Conservation (phyloP, 2,797 vertebrate genomes). For the Poeciliopsis paucimaculata region DNA sequence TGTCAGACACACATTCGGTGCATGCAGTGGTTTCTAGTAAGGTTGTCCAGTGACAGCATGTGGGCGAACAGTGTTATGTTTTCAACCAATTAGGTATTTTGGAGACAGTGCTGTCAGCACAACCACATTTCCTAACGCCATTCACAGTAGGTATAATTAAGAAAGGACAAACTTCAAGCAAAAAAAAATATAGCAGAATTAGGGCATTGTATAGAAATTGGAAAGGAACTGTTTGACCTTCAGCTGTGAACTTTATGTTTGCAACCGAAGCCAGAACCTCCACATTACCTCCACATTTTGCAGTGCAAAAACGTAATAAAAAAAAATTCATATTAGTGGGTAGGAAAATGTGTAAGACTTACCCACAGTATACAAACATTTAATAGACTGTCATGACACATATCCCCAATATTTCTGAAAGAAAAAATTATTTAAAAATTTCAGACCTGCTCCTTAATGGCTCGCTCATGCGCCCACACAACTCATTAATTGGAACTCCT, state of each 20-base stretch:
- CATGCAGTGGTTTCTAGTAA: constrained; percentile 15
- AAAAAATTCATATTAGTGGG: background rate
- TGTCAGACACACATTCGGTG: constrained; percentile 17
- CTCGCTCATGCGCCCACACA: constrained; percentile 23
- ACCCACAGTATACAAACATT: constrained; percentile 8
- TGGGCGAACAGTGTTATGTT: constrained; percentile 26
- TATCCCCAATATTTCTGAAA: constrained; percentile 27
- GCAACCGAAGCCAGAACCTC: background rate
- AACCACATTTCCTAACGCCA: constrained; percentile 15
- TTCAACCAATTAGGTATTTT: constrained; percentile 33
- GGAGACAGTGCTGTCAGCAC: constrained; percentile 30
- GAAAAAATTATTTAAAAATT: background rate
- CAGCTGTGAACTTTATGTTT: constrained; percentile 4
- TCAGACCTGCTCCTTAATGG: constrained; percentile 14
- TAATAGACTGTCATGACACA: background rate
- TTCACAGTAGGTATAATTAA: constrained; percentile 20
- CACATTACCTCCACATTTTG: background rate
- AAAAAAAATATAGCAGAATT: background rate
- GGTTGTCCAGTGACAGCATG: constrained; percentile 20
- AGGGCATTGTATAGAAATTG: background rate
- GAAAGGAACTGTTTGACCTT: constrained; percentile 1
- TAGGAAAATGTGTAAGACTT: background rate
- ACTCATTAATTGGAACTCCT: constrained; percentile 37
- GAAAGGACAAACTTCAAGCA: background rate
- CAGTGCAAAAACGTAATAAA: background rate